Evolutionary conservation across 2,797 vertebrate species (phyloP).

Genomic region (Chrysocyon brachyurus): DNA sequence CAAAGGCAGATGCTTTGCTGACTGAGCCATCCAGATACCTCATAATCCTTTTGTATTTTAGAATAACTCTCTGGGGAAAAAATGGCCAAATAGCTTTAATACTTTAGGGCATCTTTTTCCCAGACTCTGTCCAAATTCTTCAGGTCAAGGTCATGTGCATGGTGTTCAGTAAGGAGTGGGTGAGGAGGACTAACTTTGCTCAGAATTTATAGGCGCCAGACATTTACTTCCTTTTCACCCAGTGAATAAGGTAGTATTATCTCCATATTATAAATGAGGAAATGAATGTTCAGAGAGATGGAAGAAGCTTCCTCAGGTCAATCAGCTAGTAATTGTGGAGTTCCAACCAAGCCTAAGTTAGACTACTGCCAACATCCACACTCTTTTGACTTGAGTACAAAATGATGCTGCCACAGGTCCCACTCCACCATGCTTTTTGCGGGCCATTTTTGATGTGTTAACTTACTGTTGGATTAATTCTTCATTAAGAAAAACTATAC

Average conservation of each 20-base stretch:
- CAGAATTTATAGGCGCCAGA: neutral
- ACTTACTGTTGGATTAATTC: neutral
- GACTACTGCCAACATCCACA: neutral
- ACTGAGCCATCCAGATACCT: too few relatives aligned
- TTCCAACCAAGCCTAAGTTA: neutral
- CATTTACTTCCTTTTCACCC: neutral
- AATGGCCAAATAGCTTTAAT: neutral
- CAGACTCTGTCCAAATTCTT: neutral
- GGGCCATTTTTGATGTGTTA: neutral
- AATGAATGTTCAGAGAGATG: neutral
- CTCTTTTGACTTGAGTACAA: neutral
- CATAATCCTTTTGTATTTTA: neutral
- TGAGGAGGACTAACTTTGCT: neutral
- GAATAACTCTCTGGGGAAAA: neutral
- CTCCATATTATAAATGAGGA: neutral
- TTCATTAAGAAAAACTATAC: neutral
- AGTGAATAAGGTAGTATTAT: neutral
- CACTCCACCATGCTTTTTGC: neutral
- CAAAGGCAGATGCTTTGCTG: too few relatives aligned
- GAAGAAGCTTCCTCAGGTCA: neutral
- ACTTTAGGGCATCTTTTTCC: neutral
- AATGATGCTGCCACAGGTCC: fast-evolving
- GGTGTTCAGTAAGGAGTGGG: neutral
- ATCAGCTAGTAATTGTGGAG: neutral
- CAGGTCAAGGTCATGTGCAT: neutral